Conservation (phyloP, 2,113 vertebrate species). For the Pteropus alecto region DNA sequence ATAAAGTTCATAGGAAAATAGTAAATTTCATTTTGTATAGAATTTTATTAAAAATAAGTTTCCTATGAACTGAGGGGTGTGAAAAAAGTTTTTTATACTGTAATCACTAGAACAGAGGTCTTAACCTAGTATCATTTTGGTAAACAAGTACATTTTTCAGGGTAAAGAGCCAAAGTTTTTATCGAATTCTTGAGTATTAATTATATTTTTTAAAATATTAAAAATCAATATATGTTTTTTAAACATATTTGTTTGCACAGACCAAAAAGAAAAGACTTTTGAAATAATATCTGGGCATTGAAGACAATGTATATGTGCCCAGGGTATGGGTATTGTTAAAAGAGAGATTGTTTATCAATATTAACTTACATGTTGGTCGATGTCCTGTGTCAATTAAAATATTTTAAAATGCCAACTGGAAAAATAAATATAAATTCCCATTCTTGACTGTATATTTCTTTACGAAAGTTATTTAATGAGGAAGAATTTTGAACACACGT, state of each 20-base stretch:
- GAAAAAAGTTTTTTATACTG: not conserved
- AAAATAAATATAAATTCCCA: not conserved
- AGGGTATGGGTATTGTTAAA: not conserved
- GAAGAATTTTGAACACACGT: not conserved
- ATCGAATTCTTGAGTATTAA: not conserved
- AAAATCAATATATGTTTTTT: not conserved
- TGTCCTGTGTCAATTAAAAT: not conserved
- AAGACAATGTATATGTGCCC: not conserved
- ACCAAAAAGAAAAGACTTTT: not conserved
- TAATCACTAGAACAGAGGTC: not conserved
- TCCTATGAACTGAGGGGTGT: not conserved
- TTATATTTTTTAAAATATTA: not conserved
- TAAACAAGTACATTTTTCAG: not conserved
- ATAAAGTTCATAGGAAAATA: not conserved
- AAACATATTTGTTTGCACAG: not conserved
- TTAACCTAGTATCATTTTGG: not conserved
- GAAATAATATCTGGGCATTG: not conserved
- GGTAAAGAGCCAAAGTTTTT: not conserved
- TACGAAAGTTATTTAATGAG: not conserved
- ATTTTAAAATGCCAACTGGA: not conserved
- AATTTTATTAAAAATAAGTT: constrained; percentile 24
- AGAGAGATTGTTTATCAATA: not conserved
- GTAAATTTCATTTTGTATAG: not conserved
- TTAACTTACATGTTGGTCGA: not conserved
- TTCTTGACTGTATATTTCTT: not conserved